Conservation (phyloP, 35 echinoderm and acorn worm genomes). For the Holothuria glaberrima region DNA sequence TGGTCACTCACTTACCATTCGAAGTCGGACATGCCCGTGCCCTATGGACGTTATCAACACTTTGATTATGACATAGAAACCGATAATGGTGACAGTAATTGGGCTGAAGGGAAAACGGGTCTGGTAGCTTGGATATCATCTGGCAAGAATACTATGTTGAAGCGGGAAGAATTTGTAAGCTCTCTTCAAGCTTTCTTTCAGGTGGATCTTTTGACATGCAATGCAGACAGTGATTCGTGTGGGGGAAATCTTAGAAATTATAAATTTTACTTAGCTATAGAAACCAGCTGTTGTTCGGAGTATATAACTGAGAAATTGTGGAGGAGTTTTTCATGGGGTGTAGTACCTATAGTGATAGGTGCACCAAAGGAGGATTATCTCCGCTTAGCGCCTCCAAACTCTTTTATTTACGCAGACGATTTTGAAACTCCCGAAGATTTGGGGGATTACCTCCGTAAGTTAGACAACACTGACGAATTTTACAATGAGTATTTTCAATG, state of each 20-base stretch:
- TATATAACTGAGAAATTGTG: constrained; percentile 71
- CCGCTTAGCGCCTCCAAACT: constrained; percentile 51
- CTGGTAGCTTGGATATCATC: constrained; percentile 35
- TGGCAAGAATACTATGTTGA: background rate
- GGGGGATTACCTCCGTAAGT: constrained; percentile 43
- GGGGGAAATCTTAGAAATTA: constrained; percentile 12
- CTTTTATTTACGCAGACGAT: constrained; percentile 59
- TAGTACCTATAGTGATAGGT: constrained; percentile 59
- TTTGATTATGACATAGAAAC: background rate
- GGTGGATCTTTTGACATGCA: background rate
- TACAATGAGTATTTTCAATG: constrained; percentile 65
- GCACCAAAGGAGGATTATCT: constrained; percentile 47
- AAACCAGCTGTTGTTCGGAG: constrained; percentile 51
- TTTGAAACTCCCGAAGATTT: constrained; percentile 40
- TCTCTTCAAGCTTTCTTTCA: background rate
- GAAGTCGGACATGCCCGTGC: background rate
- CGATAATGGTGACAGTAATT: background rate
- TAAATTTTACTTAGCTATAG: constrained; percentile 69
- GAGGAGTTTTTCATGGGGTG: constrained; percentile 28
- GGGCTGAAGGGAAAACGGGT: constrained; percentile 26
- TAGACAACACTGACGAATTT: constrained; percentile 43
- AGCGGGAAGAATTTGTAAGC: background rate
- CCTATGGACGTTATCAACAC: constrained; percentile 6
- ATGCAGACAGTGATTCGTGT: background rate
- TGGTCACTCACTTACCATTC: constrained; percentile 40